Evolutionary conservation across 2,888 invertebrate species (phyloP).

Genomic region (Matsumyia berberina): DNA sequence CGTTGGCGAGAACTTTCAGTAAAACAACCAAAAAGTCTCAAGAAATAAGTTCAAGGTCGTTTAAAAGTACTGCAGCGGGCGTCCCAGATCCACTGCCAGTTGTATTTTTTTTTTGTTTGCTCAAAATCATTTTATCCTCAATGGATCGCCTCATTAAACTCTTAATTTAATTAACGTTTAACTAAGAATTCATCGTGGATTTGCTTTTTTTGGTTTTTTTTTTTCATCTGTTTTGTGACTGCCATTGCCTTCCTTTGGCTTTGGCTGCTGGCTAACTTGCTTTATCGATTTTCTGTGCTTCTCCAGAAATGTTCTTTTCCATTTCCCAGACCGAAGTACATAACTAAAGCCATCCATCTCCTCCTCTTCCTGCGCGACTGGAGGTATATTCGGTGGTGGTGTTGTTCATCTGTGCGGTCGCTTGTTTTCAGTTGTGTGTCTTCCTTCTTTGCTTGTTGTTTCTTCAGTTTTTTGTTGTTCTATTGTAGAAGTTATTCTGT

Average conservation of each 20-base stretch:
- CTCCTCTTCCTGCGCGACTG: slow-evolving; percentile 47
- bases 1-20: background rate
- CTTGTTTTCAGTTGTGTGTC: slow-evolving; percentile 34
- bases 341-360: slow-evolving; percentile 50
- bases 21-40: slow-evolving; percentile 11
- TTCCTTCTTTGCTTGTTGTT: slow-evolving; percentile 36
- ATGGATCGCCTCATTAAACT: slow-evolving; percentile 12
- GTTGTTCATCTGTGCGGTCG: slow-evolving; percentile 49
- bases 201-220: background rate
- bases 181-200: background rate
- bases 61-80: slow-evolving; percentile 45
- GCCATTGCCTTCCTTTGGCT: slow-evolving; percentile 7
- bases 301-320: slow-evolving; percentile 46
- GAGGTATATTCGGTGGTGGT: slow-evolving; percentile 8
- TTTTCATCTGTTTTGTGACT: slow-evolving; percentile 18
- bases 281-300: slow-evolving; percentile 68
- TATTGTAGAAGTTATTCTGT: slow-evolving; percentile 25
- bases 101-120: slow-evolving; percentile 2
- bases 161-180: slow-evolving; percentile 33
- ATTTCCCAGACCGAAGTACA: slow-evolving; percentile 45
- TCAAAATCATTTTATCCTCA: slow-evolving; percentile 19
- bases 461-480: slow-evolving; percentile 15
- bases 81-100: background rate
- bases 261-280: slow-evolving; percentile 28
- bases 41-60: slow-evolving; percentile 70